These are phyloP conservation scores for Neolamprologus variostigma DNA, from an alignment of 2,113 vertebrate genomes.

Conservation along the genomic window DNA sequence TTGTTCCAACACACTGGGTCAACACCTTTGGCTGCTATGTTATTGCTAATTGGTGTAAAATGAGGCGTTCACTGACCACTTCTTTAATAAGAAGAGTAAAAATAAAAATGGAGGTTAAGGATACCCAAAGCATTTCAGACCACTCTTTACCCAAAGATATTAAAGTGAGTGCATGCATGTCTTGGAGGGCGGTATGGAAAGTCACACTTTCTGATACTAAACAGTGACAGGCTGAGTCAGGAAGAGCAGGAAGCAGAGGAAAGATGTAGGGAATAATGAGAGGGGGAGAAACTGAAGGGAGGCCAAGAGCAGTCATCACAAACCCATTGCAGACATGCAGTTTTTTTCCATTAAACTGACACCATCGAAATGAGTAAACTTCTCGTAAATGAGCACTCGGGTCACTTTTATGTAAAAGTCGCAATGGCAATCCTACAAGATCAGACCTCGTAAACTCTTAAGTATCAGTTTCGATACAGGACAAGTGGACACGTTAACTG, in stretches of 20 bases:
- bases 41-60: not conserved
- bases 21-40: not conserved
- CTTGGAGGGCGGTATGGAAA: not conserved
- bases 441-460: not conserved
- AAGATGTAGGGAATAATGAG: not conserved
- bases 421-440: not conserved
- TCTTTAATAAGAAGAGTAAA: not conserved
- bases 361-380: not conserved
- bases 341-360: not conserved
- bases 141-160: not conserved
- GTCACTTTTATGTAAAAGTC: not conserved
- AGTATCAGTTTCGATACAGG: not conserved
- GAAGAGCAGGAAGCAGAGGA: not conserved
- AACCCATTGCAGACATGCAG: not conserved
- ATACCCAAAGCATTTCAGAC: not conserved
- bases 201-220: not conserved
- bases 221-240: not conserved
- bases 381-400: not conserved
- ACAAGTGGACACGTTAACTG: not conserved
- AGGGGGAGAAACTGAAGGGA: not conserved
- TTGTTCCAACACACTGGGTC: not conserved
- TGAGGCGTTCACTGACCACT: not conserved
- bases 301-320: not conserved
- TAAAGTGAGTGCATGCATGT: not conserved
- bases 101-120: not conserved